Percentiles rank a stretch among this genome's conserved stretches.
Conservation (phyloP, 1,140 invertebrate genomes). For the Drosophila prosaltans region DNA sequence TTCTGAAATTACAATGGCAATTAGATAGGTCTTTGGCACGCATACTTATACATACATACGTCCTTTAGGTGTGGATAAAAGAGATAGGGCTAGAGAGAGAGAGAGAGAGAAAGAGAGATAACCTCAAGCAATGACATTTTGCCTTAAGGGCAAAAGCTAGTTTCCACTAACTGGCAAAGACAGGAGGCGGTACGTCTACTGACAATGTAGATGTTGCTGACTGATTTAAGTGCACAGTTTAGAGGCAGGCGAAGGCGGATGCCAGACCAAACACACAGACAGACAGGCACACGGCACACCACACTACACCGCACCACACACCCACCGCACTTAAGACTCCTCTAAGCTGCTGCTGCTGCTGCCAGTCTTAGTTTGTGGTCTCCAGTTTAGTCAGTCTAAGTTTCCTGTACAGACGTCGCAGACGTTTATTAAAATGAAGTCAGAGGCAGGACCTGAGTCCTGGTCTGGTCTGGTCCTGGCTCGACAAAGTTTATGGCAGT, state of each 20-base stretch:
- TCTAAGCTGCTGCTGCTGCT: slow-evolving; percentile 10
- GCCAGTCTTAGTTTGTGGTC: slow-evolving; percentile 12
- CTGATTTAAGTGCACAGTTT: slow-evolving; percentile 24
- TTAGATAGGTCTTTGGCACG: slow-evolving; percentile 10
- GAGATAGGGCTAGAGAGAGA: background rate
- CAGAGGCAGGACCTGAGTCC: slow-evolving; percentile 7
- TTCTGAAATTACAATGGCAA: slow-evolving; percentile 23
- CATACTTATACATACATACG: background rate
- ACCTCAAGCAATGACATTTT: slow-evolving; percentile 3
- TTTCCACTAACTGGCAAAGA: background rate
- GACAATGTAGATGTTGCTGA: slow-evolving; percentile 16
- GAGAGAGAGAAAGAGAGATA: background rate
- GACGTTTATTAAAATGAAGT: slow-evolving; percentile 24
- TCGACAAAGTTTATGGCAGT: slow-evolving; percentile 18
- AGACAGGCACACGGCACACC: too few relatives aligned
- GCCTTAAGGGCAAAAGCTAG: slow-evolving; percentile 12
- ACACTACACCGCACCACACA: background rate
- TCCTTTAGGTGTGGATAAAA: background rate
- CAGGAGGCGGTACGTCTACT: slow-evolving; percentile 9
- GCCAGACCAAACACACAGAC: background rate
- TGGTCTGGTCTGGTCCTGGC: background rate
- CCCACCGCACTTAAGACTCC: slow-evolving; percentile 15
- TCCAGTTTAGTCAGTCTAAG: slow-evolving; percentile 11
- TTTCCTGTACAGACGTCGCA: slow-evolving; percentile 20
- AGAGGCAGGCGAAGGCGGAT: slow-evolving; percentile 10